A percentile compares a stretch with the other conserved stretches of the same genome.
These are phyloP conservation scores for Karalla daura DNA, from an alignment of 2,797 vertebrate species.

Conservation along the genomic window DNA sequence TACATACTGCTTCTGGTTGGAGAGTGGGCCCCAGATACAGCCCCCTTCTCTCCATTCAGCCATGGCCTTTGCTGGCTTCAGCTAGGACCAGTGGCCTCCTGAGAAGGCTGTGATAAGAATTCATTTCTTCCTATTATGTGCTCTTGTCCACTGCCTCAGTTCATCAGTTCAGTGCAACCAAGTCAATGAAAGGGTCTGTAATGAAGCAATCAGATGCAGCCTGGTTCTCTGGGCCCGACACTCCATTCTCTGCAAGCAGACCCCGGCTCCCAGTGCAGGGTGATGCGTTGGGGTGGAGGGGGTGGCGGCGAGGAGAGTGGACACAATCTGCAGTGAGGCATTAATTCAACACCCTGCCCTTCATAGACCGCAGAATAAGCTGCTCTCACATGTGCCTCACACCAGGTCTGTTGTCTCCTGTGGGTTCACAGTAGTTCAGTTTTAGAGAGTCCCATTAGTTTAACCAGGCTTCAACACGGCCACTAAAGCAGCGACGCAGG, in stretches of 20 bases:
- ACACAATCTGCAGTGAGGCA: constrained; percentile 70
- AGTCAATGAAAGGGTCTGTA: constrained; percentile 93
- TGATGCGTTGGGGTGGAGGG: constrained; percentile 48
- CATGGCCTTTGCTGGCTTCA: constrained; percentile 71
- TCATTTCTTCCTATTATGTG: constrained; percentile 92
- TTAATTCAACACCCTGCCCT: constrained; percentile 80
- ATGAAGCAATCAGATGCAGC: constrained; percentile 91
- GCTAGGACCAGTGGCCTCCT: constrained; percentile 81
- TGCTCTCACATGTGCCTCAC: constrained; percentile 62
- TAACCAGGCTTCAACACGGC: constrained; percentile 40
- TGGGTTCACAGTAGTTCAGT: constrained; percentile 57
- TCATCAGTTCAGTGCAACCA: constrained; percentile 89
- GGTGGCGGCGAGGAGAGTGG: constrained; percentile 43
- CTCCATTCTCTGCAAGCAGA: constrained; percentile 76
- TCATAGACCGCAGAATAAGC: constrained; percentile 75
- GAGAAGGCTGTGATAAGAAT: constrained; percentile 93
- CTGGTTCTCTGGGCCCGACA: constrained; percentile 78
- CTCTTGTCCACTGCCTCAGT: constrained; percentile 92
- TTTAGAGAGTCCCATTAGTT: constrained; percentile 62
- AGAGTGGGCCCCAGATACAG: constrained; percentile 52
- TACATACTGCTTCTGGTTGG: constrained; percentile 53
- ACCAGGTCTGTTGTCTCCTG: constrained; percentile 61
- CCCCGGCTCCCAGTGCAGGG: constrained; percentile 68
- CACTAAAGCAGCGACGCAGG: constrained; percentile 46
- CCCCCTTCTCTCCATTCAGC: constrained; percentile 61